Evolutionary conservation across 2,888 invertebrate species (phyloP), one percentile per base, ranked within the genome.

Genomic region (Seira ritae): DNA sequence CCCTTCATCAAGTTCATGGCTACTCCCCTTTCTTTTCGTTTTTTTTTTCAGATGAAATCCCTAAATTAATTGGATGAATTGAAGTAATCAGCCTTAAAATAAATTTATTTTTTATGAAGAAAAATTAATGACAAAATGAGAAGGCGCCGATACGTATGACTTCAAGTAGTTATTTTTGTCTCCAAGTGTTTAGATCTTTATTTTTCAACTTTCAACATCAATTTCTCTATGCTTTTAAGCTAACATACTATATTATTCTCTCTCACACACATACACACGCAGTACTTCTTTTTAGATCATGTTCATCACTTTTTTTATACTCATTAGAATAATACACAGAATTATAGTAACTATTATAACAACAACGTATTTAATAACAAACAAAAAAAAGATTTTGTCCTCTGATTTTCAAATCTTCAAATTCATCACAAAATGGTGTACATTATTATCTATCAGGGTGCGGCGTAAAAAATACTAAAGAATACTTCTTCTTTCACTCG

Each of bases 111-210:
- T n/a, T n/a, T n/a, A n/a, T n/a, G n/a, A n/a, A n/a, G 20, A 62
- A 62, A 20, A 62, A 55, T 55, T 1, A 55, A 55, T 12, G 12
- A 55, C 15, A 8, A 55, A 62, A 62, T 62, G 22, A 20, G 8
- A 42, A 12, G 12, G 12, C 42, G 12, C 42, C 42, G 42, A 42
- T 62, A 62, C 3, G 20, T 62, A 19, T 62, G 62, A 19, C n/a
- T 62, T 62, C 3, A 20, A 62, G 17, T 8, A 62, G 20, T 62
- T 75, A 50, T 74, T 69, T 83, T 66, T 17, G 74, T 84, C 79
- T 84, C 74, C 84, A 79, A 84, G 76, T 84, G 79, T 84, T 84
- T 76, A 84, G 70, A 80, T 84, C 68, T 84, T 84, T 84, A 84
- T 84, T 79, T 84, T 84, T 70, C 75, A 83, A 79, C 78, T 83